Evolutionary conservation across 1,140 invertebrate species (phyloP).

Genomic region (Bombus difficillimus): DNA sequence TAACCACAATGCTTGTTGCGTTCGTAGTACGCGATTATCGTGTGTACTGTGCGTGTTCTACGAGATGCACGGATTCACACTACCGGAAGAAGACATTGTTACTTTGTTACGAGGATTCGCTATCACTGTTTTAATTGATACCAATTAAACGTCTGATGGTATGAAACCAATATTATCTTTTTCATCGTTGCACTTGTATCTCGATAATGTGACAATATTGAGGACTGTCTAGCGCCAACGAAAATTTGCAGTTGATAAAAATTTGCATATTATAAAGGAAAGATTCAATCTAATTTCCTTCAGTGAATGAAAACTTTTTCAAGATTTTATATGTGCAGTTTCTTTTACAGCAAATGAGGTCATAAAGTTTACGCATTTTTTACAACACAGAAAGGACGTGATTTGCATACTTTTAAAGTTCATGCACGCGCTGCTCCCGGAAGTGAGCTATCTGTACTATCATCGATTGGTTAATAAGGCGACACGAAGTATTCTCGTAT

Average conservation of each 20-base stretch:
- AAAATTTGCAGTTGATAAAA: too few species aligned
- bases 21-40: constrained; percentile 3
- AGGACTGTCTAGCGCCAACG: too few species aligned
- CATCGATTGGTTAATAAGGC: background rate
- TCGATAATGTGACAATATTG: too few species aligned
- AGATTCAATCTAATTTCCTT: background rate
- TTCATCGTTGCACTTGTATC: too few species aligned
- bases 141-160: background rate
- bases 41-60: background rate
- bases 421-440: background rate
- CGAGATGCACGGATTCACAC: background rate
- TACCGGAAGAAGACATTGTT: background rate
- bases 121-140: background rate
- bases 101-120: background rate
- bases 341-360: background rate
- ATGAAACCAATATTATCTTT: too few species aligned
- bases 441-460: background rate
- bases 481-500: background rate
- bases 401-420: background rate
- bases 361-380: background rate
- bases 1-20: constrained; percentile 10
- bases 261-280: background rate
- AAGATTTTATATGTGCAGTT: background rate
- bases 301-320: background rate
- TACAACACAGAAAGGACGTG: background rate